Evolutionary conservation across 2,888 invertebrate genomes (phyloP), one percentile per base, ranked within the genome.

Genomic region (Netelia virgata): DNA sequence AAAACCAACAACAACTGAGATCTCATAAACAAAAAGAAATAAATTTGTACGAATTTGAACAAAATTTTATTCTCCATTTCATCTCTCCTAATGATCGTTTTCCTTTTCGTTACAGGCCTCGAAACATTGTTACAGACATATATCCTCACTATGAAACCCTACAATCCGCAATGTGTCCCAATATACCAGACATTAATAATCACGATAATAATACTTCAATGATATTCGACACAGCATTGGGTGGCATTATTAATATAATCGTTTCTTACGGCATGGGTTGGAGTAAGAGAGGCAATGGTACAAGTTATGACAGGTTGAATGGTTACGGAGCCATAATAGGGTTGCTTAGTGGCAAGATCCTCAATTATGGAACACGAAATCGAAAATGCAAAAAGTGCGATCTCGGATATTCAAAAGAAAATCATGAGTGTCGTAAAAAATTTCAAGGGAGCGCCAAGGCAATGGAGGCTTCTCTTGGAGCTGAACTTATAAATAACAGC

Each of bases 391-490:
- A 20, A 20, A 11, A 16, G 18, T 68, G 68, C 47, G 50, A 23
- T 1, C 10, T 50, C 11, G 68, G 68, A 0, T 41, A 68, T 14
- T 5, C 6, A 6, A 68, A 23, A 50, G 16, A 23, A 3, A 20
- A 68, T 18, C 50, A 68, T 41, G 64, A 43, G 6, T 64, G 64
- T 41, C 64, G 41, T 5, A 14, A 41, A 41, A 64, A 36, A 43
- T 43, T 16, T 41, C 8, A 10, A n/a, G 41, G 43, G 23, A 64
- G 64, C 16, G 64, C 43, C 9, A 64, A 64, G 20, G 70, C 84
- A 9, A 88, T 89, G 87, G 87, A 89, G 59, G 47, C 88, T 11
- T 64, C 82, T 72, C 82, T 80, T 16, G 87, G 79, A 2, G 87
- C 76, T 3, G 50, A 76, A 8, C 18, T 87, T 20, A 47, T 81